A percentile compares a stretch with the other conserved stretches of the same genome.
Conservation (phyloP, 2,113 vertebrate species). For the Charadrius vociferus region DNA sequence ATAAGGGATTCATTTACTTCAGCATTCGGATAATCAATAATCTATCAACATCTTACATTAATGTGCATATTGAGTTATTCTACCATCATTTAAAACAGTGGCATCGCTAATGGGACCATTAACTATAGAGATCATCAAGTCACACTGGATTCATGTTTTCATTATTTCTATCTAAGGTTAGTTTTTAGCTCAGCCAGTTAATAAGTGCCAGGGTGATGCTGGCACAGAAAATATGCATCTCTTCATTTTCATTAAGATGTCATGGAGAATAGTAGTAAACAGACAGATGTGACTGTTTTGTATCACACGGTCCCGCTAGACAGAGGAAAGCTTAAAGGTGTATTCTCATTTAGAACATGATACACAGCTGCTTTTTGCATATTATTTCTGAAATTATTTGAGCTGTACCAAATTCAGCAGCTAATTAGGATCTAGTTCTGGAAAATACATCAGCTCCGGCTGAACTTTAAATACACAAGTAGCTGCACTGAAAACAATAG, state of each 20-base stretch:
- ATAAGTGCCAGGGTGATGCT: conserved; percentile 40
- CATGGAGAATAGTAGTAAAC: background rate
- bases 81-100: conserved; percentile 60
- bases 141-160: conserved; percentile 57
- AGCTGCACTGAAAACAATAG: background rate
- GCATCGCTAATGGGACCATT: conserved; percentile 65
- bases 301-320: background rate
- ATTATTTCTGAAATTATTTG: background rate
- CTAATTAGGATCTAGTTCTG: background rate
- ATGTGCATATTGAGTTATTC: conserved; percentile 63
- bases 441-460: background rate
- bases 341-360: background rate
- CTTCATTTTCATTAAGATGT: conserved; percentile 34
- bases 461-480: background rate
- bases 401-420: background rate
- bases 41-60: conserved; percentile 46
- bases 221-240: background rate
- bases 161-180: conserved; percentile 56
- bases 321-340: background rate
- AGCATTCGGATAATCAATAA: conserved; percentile 57
- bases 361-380: background rate
- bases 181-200: conserved; percentile 47
- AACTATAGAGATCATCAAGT: conserved; percentile 49
- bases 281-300: background rate
- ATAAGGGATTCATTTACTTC: background rate